Evolutionary conservation across 2,888 invertebrate genomes (phyloP), one percentile per base, ranked within the genome.

Genomic region (Brachyopa scutellaris): DNA sequence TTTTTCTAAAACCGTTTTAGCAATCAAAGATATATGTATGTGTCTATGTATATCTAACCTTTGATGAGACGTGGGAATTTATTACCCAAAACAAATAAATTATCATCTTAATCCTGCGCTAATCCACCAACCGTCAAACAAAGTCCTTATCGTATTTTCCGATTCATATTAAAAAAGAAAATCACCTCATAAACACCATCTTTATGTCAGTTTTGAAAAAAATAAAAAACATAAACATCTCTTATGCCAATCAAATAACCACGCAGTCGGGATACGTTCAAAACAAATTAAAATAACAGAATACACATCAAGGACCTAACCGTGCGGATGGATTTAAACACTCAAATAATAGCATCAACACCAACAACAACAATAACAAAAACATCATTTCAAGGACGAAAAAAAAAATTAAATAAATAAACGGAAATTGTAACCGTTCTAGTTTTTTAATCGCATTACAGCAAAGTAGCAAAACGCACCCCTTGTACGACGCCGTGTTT

Each of bases 371-470:
- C 47, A 26, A 64, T 17, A 40, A 59, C 15, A 59, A 59, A 42
- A 42, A 51, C 5, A 19, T 8, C 1, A 23, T 11, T 53, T 53
- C 33, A 8, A 47, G 13, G 13, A 45, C 15, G 17, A 33, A n/a
- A 66, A 53, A 72, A 57, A 59, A 59, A 70, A 64, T 77, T 77
- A 77, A 74, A 82, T 82, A 82, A 72, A 82, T 77, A 82, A 66
- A 77, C 76, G 82, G 82, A 82, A 82, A 82, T 77, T 77, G 82
- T 82, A 77, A 82, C 82, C 70, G 82, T 82, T 82, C 76, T 77
- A 82, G 76, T 82, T 82, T 82, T 77, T 66, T 82, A 82, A 82
- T 82, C 82, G 82, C 82, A 82, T 82, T 82, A 82, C 70, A 67
- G 69, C 17, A 36, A 36, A 8, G 1, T 23, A 62, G 61, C 61